A percentile compares a stretch with the other conserved stretches of the same genome.
Conservation (phyloP, 2,113 vertebrate species). For the Brienomyrus longianalis region DNA sequence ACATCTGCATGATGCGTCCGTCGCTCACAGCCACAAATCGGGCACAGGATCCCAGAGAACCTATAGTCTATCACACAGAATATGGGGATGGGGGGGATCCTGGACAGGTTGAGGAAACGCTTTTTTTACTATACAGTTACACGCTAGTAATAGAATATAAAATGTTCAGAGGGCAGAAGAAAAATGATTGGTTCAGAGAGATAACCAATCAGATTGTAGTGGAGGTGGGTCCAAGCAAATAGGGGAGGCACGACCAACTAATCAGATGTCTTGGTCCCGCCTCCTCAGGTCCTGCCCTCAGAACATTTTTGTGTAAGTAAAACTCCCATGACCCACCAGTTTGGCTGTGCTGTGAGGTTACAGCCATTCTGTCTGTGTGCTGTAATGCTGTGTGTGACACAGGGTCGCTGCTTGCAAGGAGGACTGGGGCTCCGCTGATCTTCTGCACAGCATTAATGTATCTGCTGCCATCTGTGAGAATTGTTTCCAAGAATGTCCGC, state of each 20-base stretch:
- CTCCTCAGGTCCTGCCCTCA: too few relatives aligned
- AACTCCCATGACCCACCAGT: neutral
- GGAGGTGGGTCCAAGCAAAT: too few relatives aligned
- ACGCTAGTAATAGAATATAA: neutral
- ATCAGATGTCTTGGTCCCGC: too few relatives aligned
- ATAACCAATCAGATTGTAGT: too few relatives aligned
- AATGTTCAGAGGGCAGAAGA: too few relatives aligned
- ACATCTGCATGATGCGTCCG: neutral
- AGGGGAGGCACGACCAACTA: too few relatives aligned
- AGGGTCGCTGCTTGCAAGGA: neutral
- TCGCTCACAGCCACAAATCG: neutral
- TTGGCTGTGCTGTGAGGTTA: neutral
- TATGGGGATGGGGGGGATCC: neutral
- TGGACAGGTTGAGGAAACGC: neutral
- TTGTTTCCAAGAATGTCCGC: slow-evolving; percentile 19
- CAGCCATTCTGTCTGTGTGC: neutral
- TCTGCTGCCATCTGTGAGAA: neutral
- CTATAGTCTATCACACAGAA: neutral
- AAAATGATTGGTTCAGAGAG: too few relatives aligned
- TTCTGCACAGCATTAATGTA: neutral
- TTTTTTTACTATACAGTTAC: neutral
- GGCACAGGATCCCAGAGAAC: neutral
- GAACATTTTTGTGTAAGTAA: too few relatives aligned
- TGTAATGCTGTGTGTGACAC: neutral
- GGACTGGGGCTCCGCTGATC: neutral